These are phyloP conservation scores for Scaptomyza reducta DNA, from an alignment of 2,888 invertebrate species.

Conservation along the genomic window DNA sequence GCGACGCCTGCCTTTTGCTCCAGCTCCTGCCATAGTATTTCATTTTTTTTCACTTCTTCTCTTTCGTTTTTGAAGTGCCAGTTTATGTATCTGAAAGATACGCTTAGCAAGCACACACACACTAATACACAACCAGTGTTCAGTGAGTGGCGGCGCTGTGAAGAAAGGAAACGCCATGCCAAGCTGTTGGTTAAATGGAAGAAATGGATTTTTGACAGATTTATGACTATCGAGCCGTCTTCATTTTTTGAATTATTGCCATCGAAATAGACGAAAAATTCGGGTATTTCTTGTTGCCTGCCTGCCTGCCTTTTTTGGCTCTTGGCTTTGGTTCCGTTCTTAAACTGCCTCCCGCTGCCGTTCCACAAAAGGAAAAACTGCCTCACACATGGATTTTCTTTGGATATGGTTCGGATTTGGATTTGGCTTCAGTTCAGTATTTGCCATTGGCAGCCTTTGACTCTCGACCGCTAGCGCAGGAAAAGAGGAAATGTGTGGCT, in stretches of 20 bases:
- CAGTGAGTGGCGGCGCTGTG: slow-evolving; percentile 18
- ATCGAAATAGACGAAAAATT: slow-evolving; percentile 84
- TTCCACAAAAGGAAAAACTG: slow-evolving; percentile 6
- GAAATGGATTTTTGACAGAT: slow-evolving; percentile 85
- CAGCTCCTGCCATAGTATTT: slow-evolving; percentile 64
- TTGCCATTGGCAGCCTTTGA: slow-evolving; percentile 31
- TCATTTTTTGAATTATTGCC: slow-evolving; percentile 84
- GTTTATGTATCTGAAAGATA: slow-evolving; percentile 81
- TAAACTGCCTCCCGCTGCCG: slow-evolving; percentile 49
- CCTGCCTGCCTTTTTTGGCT: slow-evolving; percentile 28
- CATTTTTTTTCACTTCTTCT: slow-evolving; percentile 53
- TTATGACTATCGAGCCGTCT: slow-evolving; percentile 84
- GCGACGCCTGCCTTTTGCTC: slow-evolving; percentile 48
- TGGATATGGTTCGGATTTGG: slow-evolving; percentile 13
- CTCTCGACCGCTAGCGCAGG: slow-evolving; percentile 16
- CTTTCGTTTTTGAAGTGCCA: slow-evolving; percentile 68
- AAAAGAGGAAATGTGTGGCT: slow-evolving; percentile 48
- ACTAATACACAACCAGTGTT: slow-evolving; percentile 27
- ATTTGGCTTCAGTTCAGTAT: slow-evolving; percentile 17
- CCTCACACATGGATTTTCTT: slow-evolving; percentile 52
- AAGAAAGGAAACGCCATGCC: slow-evolving; percentile 75
- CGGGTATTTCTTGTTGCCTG: slow-evolving; percentile 60
- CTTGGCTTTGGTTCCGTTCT: slow-evolving; percentile 38
- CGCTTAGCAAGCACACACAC: slow-evolving; percentile 72
- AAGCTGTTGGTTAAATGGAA: slow-evolving; percentile 81